Base-by-base conservation (phyloP, 92 coral and sea anemone species). In the Parazoanthus atlanticus region DNA sequence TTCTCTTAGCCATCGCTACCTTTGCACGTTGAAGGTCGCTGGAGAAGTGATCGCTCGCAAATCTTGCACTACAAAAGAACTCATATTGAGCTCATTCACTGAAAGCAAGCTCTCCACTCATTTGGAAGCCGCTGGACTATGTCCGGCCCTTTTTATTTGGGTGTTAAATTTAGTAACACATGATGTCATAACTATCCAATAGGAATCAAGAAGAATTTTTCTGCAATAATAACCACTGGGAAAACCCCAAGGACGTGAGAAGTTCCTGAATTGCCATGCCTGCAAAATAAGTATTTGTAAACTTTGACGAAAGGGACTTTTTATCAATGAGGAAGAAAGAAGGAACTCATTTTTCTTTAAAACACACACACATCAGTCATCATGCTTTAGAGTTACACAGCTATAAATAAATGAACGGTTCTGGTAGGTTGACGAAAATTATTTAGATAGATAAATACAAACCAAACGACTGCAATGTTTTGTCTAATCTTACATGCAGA, bases 151-250 rank as follows among this genome's bases (percentile, higher is more conserved):
- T 84, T 84, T 69, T 84, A 80, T 80, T 5, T 17, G 32, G 6
- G 49, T 79, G 91, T 86, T 95, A 95, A 93, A 89, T 89, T 91
- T 95, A 95, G 98, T 91, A 93, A 94, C 93, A 88, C 11, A 88
- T 92, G 93, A 90, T 89, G 90, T 93, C 69, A 75, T 75, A 66
- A 86, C 5, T 85, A 85, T n/a, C 96, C 98, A 93, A 93, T 95
- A 86, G 88, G 70, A 86, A 56, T 38, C 66, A 36, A 70, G 65
- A 43, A 40, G 10, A 26, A 3, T 13, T 15, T 11, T 67, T 69
- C 58, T 69, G 36, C 32, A 17, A 69, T 13, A 69, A 46, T 19
- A 69, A 70, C 28, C 78, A 84, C 78, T 29, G 87, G 87, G 87
- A 84, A 84, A 84, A 84, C 87, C 87, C 87, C 87, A 80, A 58